These are phyloP conservation scores for Siderastrea siderea DNA, from an alignment of 92 coral and sea anemone genomes.

Conservation along the genomic window DNA sequence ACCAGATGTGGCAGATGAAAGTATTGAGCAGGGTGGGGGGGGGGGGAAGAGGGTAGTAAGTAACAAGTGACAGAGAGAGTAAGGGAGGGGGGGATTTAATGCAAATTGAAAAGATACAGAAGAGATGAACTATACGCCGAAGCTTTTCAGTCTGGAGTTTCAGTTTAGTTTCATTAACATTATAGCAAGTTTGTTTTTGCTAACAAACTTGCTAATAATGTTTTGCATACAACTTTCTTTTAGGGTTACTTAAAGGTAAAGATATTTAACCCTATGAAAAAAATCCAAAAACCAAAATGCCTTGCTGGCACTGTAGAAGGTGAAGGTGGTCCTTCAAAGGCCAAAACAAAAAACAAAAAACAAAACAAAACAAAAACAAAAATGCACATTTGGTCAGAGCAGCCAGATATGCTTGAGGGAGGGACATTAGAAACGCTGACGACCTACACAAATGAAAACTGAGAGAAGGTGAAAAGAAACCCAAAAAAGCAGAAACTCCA, in stretches of 20 bases:
- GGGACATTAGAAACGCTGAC: slow-evolving; percentile 17
- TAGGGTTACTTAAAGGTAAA: slow-evolving; percentile 39
- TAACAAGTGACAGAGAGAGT: no score
- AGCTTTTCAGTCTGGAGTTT: no score
- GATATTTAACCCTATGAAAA: slow-evolving; percentile 37
- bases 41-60: no score
- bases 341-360: not conserved
- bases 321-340: not conserved
- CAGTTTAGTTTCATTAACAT: not conserved
- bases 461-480: not conserved
- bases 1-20: no score
- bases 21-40: no score
- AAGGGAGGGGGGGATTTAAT: no score
- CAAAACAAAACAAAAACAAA: not conserved
- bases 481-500: slow-evolving; percentile 14
- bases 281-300: slow-evolving; percentile 46
- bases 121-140: no score
- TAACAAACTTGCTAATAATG: not conserved
- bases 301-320: not conserved
- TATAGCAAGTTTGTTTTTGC: not conserved
- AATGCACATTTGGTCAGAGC: slow-evolving; percentile 16
- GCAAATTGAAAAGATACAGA: no score
- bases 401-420: slow-evolving; percentile 34
- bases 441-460: slow-evolving; percentile 13
- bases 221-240: not conserved